Conservation (phyloP, 1,140 invertebrate species). For the Orussus abietinus region DNA sequence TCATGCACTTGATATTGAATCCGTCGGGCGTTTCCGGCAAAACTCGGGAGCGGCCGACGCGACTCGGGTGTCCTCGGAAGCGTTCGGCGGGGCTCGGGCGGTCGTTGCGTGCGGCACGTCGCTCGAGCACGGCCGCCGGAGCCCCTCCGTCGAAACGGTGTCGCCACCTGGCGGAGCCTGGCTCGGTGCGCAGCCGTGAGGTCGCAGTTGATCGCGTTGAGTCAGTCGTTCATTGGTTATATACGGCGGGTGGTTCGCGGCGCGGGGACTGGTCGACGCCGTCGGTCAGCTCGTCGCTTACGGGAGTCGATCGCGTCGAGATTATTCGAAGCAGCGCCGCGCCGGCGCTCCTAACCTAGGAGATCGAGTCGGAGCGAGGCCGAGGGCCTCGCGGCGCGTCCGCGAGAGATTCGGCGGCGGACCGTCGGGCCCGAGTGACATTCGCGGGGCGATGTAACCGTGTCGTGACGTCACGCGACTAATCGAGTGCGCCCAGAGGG, state of each 20-base stretch:
- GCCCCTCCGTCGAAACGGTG: slow-evolving; percentile 24
- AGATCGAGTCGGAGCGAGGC: slow-evolving; percentile 1
- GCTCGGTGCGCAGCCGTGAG: slow-evolving; percentile 24
- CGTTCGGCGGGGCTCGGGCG: slow-evolving; percentile 9
- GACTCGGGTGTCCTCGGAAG: slow-evolving; percentile 12
- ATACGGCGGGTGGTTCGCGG: slow-evolving; percentile 41
- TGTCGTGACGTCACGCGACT: slow-evolving; percentile 49
- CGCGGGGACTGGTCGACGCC: slow-evolving; percentile 9
- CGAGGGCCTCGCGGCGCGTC: slow-evolving; percentile 13
- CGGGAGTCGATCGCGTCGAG: slow-evolving; percentile 4
- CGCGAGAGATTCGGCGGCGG: slow-evolving; percentile 17
- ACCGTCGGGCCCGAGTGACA: slow-evolving; percentile 34
- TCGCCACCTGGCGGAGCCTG: slow-evolving; percentile 30
- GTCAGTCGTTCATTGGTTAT: slow-evolving; percentile 49
- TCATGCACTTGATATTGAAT: slow-evolving; percentile 46
- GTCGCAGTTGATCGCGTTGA: slow-evolving; percentile 42
- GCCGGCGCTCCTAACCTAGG: slow-evolving; percentile 21
- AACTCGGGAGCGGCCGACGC: slow-evolving; percentile 9
- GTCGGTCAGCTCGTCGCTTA: slow-evolving; percentile 11
- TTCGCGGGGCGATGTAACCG: slow-evolving; percentile 48
- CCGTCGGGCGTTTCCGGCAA: slow-evolving; percentile 10
- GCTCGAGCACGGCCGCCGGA: slow-evolving; percentile 28
- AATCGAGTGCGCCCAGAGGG: slow-evolving; percentile 45
- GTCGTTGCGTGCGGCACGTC: slow-evolving; percentile 16
- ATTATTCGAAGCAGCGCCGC: slow-evolving; percentile 20